Evolutionary conservation across 2,797 vertebrate species (phyloP), one percentile per base, ranked within the genome.

Genomic region (Loris lydekkerianus): DNA sequence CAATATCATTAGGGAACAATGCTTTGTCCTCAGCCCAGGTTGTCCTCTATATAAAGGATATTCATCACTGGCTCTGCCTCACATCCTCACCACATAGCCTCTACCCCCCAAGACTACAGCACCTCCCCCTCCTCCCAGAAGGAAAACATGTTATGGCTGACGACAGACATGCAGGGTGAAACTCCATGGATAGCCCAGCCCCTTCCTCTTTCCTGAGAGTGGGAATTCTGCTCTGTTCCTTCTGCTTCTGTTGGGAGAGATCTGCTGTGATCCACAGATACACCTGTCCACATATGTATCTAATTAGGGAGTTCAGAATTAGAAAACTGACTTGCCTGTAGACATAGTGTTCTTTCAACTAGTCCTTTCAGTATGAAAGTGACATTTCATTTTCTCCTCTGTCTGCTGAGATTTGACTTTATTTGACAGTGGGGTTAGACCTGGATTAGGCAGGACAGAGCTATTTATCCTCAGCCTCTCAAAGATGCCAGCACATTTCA

Each of bases 361-460:
- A 56, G 17, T 73, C 3, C 14, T 78, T 75, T 93, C n/a, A 69
- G 8, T 63, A 78, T 73, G 37, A 23, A 73, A 9, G 31, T 40
- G 29, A 43, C 49, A 69, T 49, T 78, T 73, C 49, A 69, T 49
- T 78, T 73, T 82, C 40, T 77, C 15, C 17, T 91, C 31, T 56
- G 18, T 69, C 37, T 65, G 20, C 14, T 85, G 29, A 92, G 81
- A 89, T 5, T 86, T 75, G n/a, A 17, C 8, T 88, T 94, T 93
- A 73, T 78, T 93, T 67, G 43, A 31, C 23, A 58, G 3, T 73
- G 73, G 46, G 23, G 69, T 87, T 88, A 65, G 4, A 76, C 14
- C 29, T 82, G 34, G 8, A 60, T 15, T 9, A 76, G 9, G 13
- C 3, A 53, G 27, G 14, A 81, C 10, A 13, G 29, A 73, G 20